A percentile compares a stretch with the other conserved stretches of the same genome.
These are phyloP conservation scores for Cactoblastis cactorum DNA, from an alignment of 2,888 invertebrate species.

Conservation along the genomic window DNA sequence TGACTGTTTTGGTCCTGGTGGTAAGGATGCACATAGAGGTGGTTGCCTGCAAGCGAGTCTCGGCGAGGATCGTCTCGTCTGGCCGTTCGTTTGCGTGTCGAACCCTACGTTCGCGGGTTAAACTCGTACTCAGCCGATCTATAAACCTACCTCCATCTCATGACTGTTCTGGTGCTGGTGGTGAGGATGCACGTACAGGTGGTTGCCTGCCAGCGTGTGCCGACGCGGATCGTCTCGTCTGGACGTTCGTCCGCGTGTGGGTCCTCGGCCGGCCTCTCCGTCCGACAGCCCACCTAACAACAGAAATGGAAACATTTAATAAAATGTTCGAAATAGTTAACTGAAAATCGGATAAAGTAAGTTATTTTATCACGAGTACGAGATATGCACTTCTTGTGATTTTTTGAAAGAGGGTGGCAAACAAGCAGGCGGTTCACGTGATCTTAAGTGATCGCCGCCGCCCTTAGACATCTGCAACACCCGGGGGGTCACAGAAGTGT, in stretches of 20 bases:
- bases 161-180: slow-evolving; percentile 78
- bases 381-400: no score
- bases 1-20: no score
- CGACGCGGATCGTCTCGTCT: slow-evolving; percentile 89
- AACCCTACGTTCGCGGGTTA: no score
- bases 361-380: neutral
- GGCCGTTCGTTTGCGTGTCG: slow-evolving; percentile 69
- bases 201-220: slow-evolving; percentile 89
- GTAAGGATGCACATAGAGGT: no score
- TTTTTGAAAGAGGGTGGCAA: no score
- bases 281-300: slow-evolving; percentile 53
- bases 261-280: slow-evolving; percentile 74
- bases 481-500: no score
- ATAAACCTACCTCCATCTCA: slow-evolving; percentile 85
- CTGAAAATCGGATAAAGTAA: neutral
- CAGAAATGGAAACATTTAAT: neutral
- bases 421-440: no score
- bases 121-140: no score
- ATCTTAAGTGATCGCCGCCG: no score
- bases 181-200: slow-evolving; percentile 82
- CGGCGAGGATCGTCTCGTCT: no score
- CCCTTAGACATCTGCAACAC: no score
- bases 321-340: neutral
- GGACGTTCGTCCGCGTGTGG: slow-evolving; percentile 68
- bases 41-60: no score